phyloP scores from a whole-genome alignment of 2,888 invertebrate species.

The Aromia moschata region DNA sequence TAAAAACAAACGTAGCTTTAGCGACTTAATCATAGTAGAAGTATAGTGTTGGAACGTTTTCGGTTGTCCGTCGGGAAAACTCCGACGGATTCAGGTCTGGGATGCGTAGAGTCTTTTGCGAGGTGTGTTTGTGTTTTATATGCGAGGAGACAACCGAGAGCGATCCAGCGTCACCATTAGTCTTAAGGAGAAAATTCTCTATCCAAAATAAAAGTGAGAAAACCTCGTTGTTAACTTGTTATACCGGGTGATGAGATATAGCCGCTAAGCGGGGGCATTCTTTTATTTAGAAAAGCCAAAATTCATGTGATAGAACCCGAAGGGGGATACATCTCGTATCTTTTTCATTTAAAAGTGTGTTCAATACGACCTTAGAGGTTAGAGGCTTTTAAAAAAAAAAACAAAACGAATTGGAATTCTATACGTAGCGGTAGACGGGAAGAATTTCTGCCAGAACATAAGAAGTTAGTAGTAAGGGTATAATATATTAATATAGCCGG shows the following conservation, averaged over 20 bases:
- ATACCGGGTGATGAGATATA: too few relatives aligned
- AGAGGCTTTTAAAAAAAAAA: too few relatives aligned
- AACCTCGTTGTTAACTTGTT: constrained; percentile 23
- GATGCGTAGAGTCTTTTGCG: background rate
- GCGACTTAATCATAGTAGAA: constrained; percentile 26
- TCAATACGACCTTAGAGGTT: constrained; percentile 32
- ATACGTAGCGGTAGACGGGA: constrained; percentile 4
- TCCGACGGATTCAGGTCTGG: constrained; percentile 6
- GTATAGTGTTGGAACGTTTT: background rate
- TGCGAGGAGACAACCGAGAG: too few relatives aligned
- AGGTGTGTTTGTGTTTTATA: background rate
- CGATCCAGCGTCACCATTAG: too few relatives aligned
- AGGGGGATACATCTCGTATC: constrained; percentile 28
- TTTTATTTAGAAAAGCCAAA: constrained; percentile 44
- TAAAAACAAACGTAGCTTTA: constrained; percentile 36
- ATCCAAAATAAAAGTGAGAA: constrained; percentile 15
- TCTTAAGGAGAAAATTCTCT: background rate
- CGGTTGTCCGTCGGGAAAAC: background rate
- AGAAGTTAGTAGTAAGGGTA: background rate
- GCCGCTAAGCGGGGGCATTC: constrained; percentile 1
- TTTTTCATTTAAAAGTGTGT: constrained; percentile 36
- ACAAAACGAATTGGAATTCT: constrained; percentile 26
- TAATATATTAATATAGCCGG: background rate
- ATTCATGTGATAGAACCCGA: constrained; percentile 50
- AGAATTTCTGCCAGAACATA: constrained; percentile 7